Evolutionary conservation across 1,140 invertebrate species (phyloP), one percentile per base, ranked within the genome.

Genomic region (Pygmarrhopalites habei): DNA sequence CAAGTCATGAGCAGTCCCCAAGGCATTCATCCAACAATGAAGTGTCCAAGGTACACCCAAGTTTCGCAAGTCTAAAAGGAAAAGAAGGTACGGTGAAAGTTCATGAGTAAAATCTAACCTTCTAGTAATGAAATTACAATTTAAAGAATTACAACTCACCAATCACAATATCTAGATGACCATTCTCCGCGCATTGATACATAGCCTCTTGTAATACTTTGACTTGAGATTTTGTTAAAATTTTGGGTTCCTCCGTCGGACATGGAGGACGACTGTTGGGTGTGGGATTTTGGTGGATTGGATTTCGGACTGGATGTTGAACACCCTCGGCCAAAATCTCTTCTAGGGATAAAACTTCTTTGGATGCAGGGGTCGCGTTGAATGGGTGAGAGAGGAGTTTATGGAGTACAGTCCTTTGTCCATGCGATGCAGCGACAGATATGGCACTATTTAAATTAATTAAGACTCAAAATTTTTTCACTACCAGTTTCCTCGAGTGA

Each of bases 181-280:
- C 90, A 73, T 88, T 91, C 75, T 94, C 90, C 1, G 88, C 86
- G 68, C 87, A 89, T 72, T 92, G 90, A 74, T 93, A 94, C 89
- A 94, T 91, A 2, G 90, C 89, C 77, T 93, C 90, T 72, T 93
- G 89, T 39, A 93, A 77, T 35, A 86, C 85, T 73, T 90, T 86
- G 29, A 88, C 84, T 77, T 93, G 90, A 21, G 83, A 80, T 77
- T 92, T 92, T 64, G 83, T 90, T 29, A 80, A 77, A 51, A 77
- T 72, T 53, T 79, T 77, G 3, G 77, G 60, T 62, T 79, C 74
- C 71, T 77, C 72, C 17, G 71, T 74, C 65, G 67, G 75, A n/a
- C n/a, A n/a, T 60, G 63, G 74, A 66, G 67, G 75, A 62, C 65
- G 75, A 71, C 53, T 75, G 17, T 28, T 2, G 2, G 62, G 19